phyloP scores from a whole-genome alignment of 2,888 invertebrate genomes.

The Ophion ellenae region DNA sequence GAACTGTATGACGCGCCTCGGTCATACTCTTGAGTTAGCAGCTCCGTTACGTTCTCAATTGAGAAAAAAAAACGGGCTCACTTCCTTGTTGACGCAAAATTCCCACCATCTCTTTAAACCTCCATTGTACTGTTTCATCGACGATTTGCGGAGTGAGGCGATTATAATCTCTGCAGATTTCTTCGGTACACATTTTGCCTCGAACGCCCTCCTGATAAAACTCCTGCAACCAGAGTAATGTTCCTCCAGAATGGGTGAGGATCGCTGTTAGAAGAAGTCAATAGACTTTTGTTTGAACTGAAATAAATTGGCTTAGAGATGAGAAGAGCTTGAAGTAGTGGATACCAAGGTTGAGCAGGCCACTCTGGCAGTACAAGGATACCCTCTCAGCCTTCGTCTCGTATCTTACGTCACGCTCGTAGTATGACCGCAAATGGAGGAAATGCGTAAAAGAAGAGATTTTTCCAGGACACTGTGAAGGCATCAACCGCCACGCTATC shows the following conservation, averaged over 20 bases:
- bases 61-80: background rate
- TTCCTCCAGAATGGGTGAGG: slow-evolving; percentile 13
- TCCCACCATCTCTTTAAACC: background rate
- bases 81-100: background rate
- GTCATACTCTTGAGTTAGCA: too few relatives aligned
- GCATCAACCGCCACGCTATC: background rate
- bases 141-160: background rate
- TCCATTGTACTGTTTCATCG: slow-evolving; percentile 35
- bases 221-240: slow-evolving; percentile 47
- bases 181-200: slow-evolving; percentile 2
- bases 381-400: too few relatives aligned
- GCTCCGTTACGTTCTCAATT: background rate
- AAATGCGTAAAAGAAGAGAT: slow-evolving; percentile 10
- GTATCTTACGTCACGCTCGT: too few relatives aligned
- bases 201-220: slow-evolving; percentile 33
- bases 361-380: slow-evolving; percentile 1
- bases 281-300: background rate
- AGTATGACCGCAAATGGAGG: slow-evolving; percentile 7
- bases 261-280: slow-evolving; percentile 3
- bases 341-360: slow-evolving; percentile 13
- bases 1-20: too few relatives aligned
- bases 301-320: slow-evolving; percentile 1
- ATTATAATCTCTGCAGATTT: slow-evolving; percentile 13
- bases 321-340: background rate
- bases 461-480: background rate